These are phyloP conservation scores for Oreochromis mossambicus DNA, from an alignment of 2,797 vertebrate species.

Conservation along the genomic window DNA sequence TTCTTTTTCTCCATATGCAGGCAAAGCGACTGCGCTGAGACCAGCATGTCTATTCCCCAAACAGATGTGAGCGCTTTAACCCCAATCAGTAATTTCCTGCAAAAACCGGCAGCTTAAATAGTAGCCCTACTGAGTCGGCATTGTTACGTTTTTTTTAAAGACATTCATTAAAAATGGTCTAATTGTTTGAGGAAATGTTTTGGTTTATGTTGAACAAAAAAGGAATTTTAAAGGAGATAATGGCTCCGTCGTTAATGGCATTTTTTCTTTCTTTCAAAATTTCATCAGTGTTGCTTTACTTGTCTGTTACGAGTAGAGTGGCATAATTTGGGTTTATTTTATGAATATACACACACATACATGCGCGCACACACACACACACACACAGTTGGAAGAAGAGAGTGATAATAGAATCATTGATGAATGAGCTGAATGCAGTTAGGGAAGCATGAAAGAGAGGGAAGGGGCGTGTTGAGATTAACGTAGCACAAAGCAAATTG, in stretches of 20 bases:
- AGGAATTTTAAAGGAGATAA: constrained; percentile 50
- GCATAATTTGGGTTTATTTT: constrained; percentile 59
- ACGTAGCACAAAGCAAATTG: constrained; percentile 78
- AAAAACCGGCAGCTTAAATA: constrained; percentile 10
- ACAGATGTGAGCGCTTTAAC: constrained; percentile 46
- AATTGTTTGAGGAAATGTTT: constrained; percentile 51
- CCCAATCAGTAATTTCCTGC: constrained; percentile 35
- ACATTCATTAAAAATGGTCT: constrained; percentile 31
- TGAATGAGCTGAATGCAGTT: constrained; percentile 71
- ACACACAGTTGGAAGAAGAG: constrained; percentile 39
- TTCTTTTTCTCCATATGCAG: background rate
- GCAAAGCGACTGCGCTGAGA: background rate
- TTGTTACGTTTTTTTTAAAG: background rate
- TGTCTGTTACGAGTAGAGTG: constrained; percentile 38
- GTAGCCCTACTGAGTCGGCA: background rate
- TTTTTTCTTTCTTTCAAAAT: constrained; percentile 13
- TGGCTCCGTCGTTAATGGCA: constrained; percentile 39
- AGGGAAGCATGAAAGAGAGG: constrained; percentile 70
- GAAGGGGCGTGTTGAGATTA: constrained; percentile 73
- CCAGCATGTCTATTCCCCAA: constrained; percentile 2
- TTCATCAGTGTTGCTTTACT: constrained; percentile 50
- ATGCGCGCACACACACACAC: background rate
- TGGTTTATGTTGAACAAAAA: constrained; percentile 50
- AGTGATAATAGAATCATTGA: constrained; percentile 74
- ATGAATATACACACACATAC: constrained; percentile 5